Evolutionary conservation across 2,888 invertebrate species (phyloP).

Genomic region (Muschampia plurimacula): DNA sequence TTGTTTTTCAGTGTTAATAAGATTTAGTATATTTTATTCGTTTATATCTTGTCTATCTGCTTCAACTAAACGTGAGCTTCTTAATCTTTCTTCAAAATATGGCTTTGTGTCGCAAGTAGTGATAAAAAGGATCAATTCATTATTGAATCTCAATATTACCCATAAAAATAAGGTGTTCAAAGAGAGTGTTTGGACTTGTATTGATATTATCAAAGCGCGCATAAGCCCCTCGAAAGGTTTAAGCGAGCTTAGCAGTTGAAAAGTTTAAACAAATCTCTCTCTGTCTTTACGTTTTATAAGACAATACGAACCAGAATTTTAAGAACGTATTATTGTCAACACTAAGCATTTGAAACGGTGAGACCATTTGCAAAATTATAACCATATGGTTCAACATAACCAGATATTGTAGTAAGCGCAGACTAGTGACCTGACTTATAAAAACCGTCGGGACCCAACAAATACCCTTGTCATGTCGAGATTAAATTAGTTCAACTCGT

Average conservation of each 20-base stretch:
- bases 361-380: neutral
- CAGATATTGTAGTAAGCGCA: neutral
- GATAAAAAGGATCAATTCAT: too few relatives aligned
- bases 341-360: neutral
- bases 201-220: neutral
- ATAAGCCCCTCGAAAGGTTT: neutral
- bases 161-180: too few relatives aligned
- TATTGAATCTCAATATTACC: too few relatives aligned
- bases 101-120: neutral
- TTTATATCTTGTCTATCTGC: neutral
- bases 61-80: neutral
- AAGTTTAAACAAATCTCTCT: neutral
- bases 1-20: slow-evolving; percentile 3
- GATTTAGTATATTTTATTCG: neutral
- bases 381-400: neutral
- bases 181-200: neutral
- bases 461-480: slow-evolving; percentile 11
- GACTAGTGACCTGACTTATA: slow-evolving; percentile 1
- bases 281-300: neutral
- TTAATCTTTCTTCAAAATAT: neutral
- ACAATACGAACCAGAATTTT: slow-evolving; percentile 5
- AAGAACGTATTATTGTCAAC: neutral
- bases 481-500: slow-evolving; percentile 14
- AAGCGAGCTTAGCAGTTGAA: neutral
- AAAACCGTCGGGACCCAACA: neutral